Evolutionary conservation across 2,888 invertebrate genomes (phyloP).

Genomic region (Podotricha telesiphe): DNA sequence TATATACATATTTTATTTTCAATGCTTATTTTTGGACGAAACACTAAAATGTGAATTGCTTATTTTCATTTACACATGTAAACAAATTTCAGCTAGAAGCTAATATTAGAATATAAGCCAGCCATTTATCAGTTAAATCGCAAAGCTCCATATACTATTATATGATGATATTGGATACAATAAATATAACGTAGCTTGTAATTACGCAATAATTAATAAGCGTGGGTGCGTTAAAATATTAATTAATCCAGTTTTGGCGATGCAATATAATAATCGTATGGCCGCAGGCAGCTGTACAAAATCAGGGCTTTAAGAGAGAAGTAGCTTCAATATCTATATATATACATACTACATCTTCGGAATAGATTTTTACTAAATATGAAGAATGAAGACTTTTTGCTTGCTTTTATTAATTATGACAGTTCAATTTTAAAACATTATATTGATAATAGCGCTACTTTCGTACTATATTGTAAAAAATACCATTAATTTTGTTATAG

Average conservation of each 20-base stretch:
- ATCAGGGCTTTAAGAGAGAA: slow-evolving; percentile 28
- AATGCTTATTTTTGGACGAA: too few relatives aligned
- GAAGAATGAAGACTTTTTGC: too few relatives aligned
- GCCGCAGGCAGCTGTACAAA: neutral
- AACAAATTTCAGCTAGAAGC: neutral
- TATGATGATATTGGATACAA: neutral
- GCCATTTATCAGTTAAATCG: slow-evolving; percentile 7
- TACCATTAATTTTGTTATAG: too few relatives aligned
- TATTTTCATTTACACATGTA: neutral
- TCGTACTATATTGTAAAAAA: too few relatives aligned
- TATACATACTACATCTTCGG: too few relatives aligned
- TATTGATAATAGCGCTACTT: too few relatives aligned
- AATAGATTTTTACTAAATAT: too few relatives aligned
- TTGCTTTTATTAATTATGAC: too few relatives aligned
- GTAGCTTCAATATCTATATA: slow-evolving; percentile 32
- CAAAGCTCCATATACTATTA: slow-evolving; percentile 3
- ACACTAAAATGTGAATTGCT: too few relatives aligned
- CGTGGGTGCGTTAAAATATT: slow-evolving; percentile 9
- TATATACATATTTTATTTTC: too few relatives aligned
- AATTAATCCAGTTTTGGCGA: slow-evolving; percentile 1
- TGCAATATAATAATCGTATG: slow-evolving; percentile 4
- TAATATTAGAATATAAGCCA: slow-evolving; percentile 4
- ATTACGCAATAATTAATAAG: slow-evolving; percentile 14
- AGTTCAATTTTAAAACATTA: too few relatives aligned
- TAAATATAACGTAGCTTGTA: neutral